These are phyloP conservation scores for Palythoa caribaeorum DNA, from an alignment of 92 coral and sea anemone species.

Conservation along the genomic window DNA sequence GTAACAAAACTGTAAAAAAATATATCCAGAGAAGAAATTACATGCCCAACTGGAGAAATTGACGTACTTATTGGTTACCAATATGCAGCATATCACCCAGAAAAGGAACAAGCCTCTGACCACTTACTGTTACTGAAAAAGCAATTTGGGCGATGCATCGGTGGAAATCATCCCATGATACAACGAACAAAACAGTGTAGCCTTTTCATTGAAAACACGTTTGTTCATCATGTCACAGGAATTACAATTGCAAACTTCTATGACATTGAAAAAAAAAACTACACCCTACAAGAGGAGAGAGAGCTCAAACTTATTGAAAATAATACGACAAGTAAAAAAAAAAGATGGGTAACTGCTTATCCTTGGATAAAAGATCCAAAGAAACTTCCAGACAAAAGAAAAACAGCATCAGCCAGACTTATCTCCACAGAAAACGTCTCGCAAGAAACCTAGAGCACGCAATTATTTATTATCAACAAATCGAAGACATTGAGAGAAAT, in stretches of 20 bases:
- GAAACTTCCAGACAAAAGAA: conserved; percentile 23
- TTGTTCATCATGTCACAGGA: conserved; percentile 30
- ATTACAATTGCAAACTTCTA: conserved; percentile 13
- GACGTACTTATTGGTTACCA: conserved; percentile 56
- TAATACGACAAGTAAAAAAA: neutral
- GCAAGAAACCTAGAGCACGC: conserved; percentile 16
- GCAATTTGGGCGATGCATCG: conserved; percentile 59
- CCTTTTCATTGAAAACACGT: neutral
- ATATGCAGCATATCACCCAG: conserved; percentile 45
- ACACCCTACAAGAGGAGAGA: conserved; percentile 25
- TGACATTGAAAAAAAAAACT: conserved; percentile 6
- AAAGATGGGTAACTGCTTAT: conserved; percentile 46
- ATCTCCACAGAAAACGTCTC: conserved; percentile 16
- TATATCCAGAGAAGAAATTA: conserved; percentile 47
- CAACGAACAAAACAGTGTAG: neutral
- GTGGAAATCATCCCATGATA: conserved; percentile 36
- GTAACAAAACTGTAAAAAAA: conserved; percentile 44
- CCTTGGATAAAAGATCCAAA: conserved; percentile 50
- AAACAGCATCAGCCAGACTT: conserved; percentile 4
- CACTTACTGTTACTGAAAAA: conserved; percentile 60
- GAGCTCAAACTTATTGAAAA: conserved; percentile 41
- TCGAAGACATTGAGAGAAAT: conserved; percentile 12
- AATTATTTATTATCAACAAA: neutral
- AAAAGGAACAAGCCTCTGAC: conserved; percentile 44
- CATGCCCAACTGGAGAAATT: conserved; percentile 34